Base-by-base conservation (phyloP, 2,113 vertebrate genomes). In the Aviceda subcristata region DNA sequence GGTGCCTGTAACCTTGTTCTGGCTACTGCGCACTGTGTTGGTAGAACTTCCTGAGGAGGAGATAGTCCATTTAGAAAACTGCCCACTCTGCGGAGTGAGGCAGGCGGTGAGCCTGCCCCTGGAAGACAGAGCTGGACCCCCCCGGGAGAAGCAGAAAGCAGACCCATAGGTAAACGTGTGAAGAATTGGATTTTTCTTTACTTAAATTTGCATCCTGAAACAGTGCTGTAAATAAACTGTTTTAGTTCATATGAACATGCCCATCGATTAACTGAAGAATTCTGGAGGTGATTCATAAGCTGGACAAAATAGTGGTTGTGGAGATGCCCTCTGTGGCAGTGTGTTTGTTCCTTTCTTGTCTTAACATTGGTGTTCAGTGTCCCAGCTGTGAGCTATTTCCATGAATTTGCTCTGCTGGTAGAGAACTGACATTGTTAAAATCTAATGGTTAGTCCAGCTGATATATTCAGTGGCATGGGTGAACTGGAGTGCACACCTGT, bases 61-160 rank as follows among this genome's bases (percentile, higher is more conserved):
- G 26, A 14, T 2, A 7, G 3, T 83, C 63, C 19, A 2, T 48
- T 71, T 9, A 38, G 45, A 45, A 68, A 69, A 7, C 6, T 1
- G 12, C 20, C 1, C 26, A 88, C 32, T 30, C 8, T 81, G 41
- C 13, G 5, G 57, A 7, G 20, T 21, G 22, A 38, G 45, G 38
- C 59, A 50, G 55, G 53, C 2, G 2, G 14, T 53, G 41, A 76
- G 29, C 11, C 59, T 60, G 50, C 34, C 12, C 8, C 5, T 26
- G 46, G 9, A 30, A 50, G 62, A 0, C 15, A 9, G 38, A 57
- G n/a, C 0, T 0, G 14, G 24, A 50, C 16, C 32, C 16, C 20
- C 55, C 19, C 3, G n/a, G 50, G 67, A 64, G 26, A 51, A 51
- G 22, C 10, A 22, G 32, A 46, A 59, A 51, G 39, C 79, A 76